A percentile compares a stretch with the other conserved stretches of the same genome.
Evolutionary conservation across 2,113 vertebrate genomes (phyloP).

Genomic region (Trichechus manatus): DNA sequence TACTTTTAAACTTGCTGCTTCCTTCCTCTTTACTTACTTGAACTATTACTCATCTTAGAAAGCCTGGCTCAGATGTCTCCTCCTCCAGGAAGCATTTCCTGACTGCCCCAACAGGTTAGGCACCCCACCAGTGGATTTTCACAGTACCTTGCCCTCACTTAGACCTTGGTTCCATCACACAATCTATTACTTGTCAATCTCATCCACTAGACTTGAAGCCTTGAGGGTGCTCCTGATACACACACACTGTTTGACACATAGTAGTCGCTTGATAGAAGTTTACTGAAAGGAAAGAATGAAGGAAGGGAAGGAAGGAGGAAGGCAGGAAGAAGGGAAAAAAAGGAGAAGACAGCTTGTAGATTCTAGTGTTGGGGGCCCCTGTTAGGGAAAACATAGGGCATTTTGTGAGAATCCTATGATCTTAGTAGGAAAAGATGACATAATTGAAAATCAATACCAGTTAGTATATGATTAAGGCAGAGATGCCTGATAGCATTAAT

Average conservation of each 20-base stretch:
- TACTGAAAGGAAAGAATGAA: neutral
- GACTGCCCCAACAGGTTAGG: neutral
- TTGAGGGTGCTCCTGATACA: neutral
- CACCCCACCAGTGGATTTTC: neutral
- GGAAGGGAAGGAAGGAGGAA: neutral
- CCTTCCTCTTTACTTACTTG: neutral
- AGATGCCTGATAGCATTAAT: neutral
- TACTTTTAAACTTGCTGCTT: neutral
- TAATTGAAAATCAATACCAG: constrained; percentile 2
- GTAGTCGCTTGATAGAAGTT: neutral
- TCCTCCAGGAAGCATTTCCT: neutral
- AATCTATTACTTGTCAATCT: neutral
- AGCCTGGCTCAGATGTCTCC: neutral
- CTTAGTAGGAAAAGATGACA: constrained; percentile 4
- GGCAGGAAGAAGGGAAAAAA: neutral
- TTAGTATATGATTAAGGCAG: neutral
- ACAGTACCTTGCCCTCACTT: neutral
- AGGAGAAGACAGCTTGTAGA: neutral
- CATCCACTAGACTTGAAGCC: neutral
- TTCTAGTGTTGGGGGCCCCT: neutral
- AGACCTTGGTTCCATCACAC: neutral
- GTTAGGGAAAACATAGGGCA: neutral
- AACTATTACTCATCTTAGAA: neutral
- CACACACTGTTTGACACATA: neutral
- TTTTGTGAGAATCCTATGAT: constrained; percentile 17